Evolutionary conservation across 1,140 invertebrate species (phyloP).

Genomic region (Potamilus streckersoni): DNA sequence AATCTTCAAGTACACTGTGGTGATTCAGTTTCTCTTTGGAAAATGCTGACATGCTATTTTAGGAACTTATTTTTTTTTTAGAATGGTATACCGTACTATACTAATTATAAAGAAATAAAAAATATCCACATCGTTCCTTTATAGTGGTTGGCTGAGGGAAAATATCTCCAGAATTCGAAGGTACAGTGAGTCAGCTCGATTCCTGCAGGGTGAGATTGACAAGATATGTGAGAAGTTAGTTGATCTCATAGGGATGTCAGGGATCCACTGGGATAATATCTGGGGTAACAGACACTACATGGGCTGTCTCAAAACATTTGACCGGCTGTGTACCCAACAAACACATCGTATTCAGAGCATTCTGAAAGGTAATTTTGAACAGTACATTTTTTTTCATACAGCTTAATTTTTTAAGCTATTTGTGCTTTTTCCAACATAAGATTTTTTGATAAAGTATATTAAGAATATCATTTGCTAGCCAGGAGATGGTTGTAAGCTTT

Average conservation of each 20-base stretch:
- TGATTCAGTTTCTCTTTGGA: too few relatives aligned
- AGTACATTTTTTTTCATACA: too few relatives aligned
- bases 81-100: too few relatives aligned
- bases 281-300: conserved; percentile 51
- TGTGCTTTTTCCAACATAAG: too few relatives aligned
- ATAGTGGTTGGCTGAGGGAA: conserved; percentile 45
- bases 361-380: conserved; percentile 38
- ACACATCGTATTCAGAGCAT: conserved; percentile 36
- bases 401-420: too few relatives aligned
- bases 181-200: conserved; percentile 17
- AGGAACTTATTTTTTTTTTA: too few relatives aligned
- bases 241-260: conserved; percentile 26
- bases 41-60: too few relatives aligned
- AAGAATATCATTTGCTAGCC: too few relatives aligned
- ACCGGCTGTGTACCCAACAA: conserved; percentile 39
- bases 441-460: too few relatives aligned
- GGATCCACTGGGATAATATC: conserved; percentile 51
- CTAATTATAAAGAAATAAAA: too few relatives aligned
- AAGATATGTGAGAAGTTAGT: conserved; percentile 35
- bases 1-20: too few relatives aligned
- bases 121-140: neutral
- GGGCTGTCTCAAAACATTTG: conserved; percentile 48
- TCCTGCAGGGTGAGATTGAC: conserved; percentile 41
- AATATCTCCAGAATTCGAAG: conserved; percentile 37
- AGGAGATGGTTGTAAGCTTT: too few relatives aligned